phyloP scores from a whole-genome alignment of 2,797 vertebrate genomes.

The Hephaestus fuliginosus region DNA sequence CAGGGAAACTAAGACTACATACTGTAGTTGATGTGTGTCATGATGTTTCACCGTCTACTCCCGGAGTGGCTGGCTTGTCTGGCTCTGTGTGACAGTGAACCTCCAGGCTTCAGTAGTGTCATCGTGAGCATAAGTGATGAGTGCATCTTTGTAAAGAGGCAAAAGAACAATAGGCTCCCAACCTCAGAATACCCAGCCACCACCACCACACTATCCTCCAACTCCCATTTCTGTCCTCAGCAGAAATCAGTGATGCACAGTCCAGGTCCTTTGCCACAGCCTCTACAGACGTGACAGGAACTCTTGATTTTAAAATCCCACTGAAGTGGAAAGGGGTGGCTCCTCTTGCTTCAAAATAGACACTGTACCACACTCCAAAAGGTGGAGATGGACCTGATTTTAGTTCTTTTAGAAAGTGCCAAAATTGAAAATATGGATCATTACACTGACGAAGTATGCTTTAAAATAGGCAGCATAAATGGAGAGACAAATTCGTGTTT shows the following conservation, averaged over 20 bases:
- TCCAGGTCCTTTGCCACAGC: constrained; percentile 58
- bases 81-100: constrained; percentile 31
- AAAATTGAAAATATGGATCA: constrained; percentile 19
- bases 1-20: constrained; percentile 13
- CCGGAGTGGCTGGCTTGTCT: background rate
- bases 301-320: constrained; percentile 70
- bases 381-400: constrained; percentile 15
- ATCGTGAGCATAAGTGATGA: constrained; percentile 41
- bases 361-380: constrained; percentile 6
- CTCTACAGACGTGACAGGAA: constrained; percentile 65
- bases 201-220: constrained; percentile 26
- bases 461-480: constrained; percentile 15
- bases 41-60: constrained; percentile 28
- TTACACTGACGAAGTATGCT: background rate
- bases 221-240: constrained; percentile 41
- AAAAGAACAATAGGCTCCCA: constrained; percentile 43
- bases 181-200: constrained; percentile 21
- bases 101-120: constrained; percentile 29
- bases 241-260: constrained; percentile 68
- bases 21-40: constrained; percentile 31
- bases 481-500: background rate
- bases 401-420: constrained; percentile 4
- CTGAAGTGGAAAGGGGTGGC: constrained; percentile 55
- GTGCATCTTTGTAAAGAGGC: constrained; percentile 42
- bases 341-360: constrained; percentile 28